phyloP scores from a whole-genome alignment of 2,113 vertebrate genomes.

The Natator depressus region DNA sequence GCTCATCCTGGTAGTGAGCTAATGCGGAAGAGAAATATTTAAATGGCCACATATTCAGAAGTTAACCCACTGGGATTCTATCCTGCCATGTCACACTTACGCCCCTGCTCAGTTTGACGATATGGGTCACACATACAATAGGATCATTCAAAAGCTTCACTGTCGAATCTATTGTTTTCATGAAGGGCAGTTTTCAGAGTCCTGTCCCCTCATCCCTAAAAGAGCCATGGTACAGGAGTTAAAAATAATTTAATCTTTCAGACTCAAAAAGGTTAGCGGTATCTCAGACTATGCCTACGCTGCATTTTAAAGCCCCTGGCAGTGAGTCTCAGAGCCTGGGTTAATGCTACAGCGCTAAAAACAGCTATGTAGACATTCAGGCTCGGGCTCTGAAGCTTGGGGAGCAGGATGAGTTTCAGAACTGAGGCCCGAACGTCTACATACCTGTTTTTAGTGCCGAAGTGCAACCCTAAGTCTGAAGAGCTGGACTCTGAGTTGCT shows the following conservation, averaged over 20 bases:
- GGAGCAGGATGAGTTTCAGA: background rate
- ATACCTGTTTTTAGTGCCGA: background rate
- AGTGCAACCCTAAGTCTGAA: background rate
- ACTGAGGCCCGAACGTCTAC: background rate
- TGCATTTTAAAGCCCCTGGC: background rate
- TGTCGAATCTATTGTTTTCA: background rate
- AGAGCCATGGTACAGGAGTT: background rate
- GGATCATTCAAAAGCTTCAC: background rate
- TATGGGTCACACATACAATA: background rate
- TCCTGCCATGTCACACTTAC: background rate
- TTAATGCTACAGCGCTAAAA: background rate
- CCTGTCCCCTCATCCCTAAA: background rate
- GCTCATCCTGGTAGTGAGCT: rapidly evolving
- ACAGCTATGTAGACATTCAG: background rate
- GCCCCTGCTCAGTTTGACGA: rapidly evolving
- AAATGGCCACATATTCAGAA: rapidly evolving
- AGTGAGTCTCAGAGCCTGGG: background rate
- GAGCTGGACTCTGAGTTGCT: background rate
- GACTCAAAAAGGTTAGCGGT: rapidly evolving
- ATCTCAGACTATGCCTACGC: background rate
- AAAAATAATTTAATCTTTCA: background rate
- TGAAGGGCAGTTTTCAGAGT: background rate
- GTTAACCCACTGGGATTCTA: background rate
- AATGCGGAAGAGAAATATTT: rapidly evolving
- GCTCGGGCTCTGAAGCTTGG: background rate